These are phyloP conservation scores for Drosophila testacea DNA, from an alignment of 2,888 invertebrate genomes.

Conservation along the genomic window DNA sequence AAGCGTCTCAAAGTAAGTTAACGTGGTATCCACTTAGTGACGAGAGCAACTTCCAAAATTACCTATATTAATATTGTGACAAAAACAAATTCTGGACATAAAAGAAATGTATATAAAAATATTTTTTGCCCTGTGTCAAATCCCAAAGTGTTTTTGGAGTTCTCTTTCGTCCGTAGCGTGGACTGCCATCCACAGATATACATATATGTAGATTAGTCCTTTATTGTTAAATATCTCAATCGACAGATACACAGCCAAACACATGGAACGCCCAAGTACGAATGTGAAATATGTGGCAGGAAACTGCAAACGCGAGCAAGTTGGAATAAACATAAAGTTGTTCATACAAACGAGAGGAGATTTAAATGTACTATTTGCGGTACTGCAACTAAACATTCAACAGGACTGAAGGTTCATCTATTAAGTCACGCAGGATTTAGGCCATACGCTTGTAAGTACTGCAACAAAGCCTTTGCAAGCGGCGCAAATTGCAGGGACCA, in stretches of 20 bases:
- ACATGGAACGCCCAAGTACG: conserved; percentile 84
- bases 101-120: too few species aligned
- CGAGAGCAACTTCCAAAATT: too few species aligned
- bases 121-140: too few species aligned
- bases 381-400: conserved; percentile 82
- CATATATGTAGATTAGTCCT: not conserved
- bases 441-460: conserved; percentile 84
- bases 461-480: conserved; percentile 83
- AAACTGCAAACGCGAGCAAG: conserved; percentile 85
- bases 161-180: too few species aligned
- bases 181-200: too few species aligned
- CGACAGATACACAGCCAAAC: conserved; percentile 84
- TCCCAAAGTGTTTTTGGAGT: too few species aligned
- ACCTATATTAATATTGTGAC: too few species aligned
- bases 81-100: too few species aligned
- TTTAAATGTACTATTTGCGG: conserved; percentile 83
- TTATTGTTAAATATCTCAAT: not conserved
- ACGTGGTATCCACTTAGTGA: too few species aligned
- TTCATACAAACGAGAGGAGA: conserved; percentile 81
- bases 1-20: conserved; percentile 75
- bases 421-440: conserved; percentile 83
- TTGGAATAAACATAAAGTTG: conserved; percentile 85
- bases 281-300: conserved; percentile 84
- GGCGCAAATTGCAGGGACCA: conserved; percentile 84
- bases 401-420: conserved; percentile 84